A percentile compares a stretch with the other conserved stretches of the same genome.
phyloP scores from a whole-genome alignment of 2,888 invertebrate genomes.

The Agrotis clavis region DNA sequence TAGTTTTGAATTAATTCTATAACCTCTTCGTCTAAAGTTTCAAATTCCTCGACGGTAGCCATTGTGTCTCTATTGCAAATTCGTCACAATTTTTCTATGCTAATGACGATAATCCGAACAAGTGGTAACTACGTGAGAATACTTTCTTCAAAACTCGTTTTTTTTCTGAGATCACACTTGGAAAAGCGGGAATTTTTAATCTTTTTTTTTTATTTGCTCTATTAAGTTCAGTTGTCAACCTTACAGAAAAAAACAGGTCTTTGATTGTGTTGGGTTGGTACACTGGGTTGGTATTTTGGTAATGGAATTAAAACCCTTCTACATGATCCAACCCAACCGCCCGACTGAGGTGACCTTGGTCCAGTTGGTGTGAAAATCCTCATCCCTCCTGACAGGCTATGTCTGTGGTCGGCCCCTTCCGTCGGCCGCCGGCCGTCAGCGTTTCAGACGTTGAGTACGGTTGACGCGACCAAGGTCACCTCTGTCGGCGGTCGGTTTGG shows the following conservation, averaged over 20 bases:
- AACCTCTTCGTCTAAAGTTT: slow-evolving; percentile 86
- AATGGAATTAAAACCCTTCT: background rate
- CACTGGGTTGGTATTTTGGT: too few relatives aligned
- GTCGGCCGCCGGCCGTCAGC: too few relatives aligned
- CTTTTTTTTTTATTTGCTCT: slow-evolving; percentile 2
- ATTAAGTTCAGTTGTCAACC: slow-evolving; percentile 22
- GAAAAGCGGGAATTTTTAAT: slow-evolving; percentile 42
- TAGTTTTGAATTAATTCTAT: slow-evolving; percentile 85
- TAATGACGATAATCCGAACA: background rate
- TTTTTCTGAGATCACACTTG: background rate
- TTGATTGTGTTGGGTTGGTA: slow-evolving; percentile 9
- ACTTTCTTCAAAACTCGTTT: background rate
- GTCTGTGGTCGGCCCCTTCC: too few relatives aligned
- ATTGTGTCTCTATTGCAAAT: slow-evolving; percentile 46
- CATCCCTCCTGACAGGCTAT: too few relatives aligned
- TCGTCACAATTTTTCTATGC: too few relatives aligned
- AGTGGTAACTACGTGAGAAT: background rate
- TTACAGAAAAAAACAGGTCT: background rate
- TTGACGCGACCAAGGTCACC: too few relatives aligned
- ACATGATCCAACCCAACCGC: too few relatives aligned
- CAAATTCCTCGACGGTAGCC: slow-evolving; percentile 69
- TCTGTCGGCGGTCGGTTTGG: too few relatives aligned
- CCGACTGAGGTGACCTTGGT: too few relatives aligned
- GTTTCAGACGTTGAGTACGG: too few relatives aligned
- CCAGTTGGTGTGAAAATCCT: too few relatives aligned